Evolutionary conservation across 2,113 vertebrate species (phyloP).

Genomic region (Artemisiospiza belli): DNA sequence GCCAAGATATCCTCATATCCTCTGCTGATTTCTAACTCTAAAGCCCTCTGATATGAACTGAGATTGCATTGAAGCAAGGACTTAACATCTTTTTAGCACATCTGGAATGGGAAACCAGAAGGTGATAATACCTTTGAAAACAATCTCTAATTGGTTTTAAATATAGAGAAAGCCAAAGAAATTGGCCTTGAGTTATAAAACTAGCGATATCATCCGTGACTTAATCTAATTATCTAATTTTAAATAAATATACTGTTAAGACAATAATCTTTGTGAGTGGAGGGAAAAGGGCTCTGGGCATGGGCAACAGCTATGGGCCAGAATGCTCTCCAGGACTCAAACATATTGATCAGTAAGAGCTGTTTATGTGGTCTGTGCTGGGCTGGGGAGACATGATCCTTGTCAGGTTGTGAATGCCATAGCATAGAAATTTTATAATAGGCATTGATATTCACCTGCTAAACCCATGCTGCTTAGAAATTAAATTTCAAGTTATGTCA

Average conservation of each 20-base stretch:
- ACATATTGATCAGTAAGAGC: not conserved
- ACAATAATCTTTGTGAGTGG: fast-evolving
- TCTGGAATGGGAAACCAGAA: not conserved
- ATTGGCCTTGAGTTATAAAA: not conserved
- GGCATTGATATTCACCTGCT: not conserved
- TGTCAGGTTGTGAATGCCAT: not conserved
- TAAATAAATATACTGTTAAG: not conserved
- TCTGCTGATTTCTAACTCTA: not conserved
- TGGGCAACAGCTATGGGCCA: not conserved
- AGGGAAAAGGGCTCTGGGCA: not conserved
- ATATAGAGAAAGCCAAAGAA: not conserved
- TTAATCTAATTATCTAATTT: not conserved
- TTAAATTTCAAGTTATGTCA: not conserved
- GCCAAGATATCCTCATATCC: not conserved
- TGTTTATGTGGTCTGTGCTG: not conserved
- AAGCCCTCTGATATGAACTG: not conserved
- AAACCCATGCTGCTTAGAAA: not conserved
- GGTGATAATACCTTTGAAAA: not conserved
- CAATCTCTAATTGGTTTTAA: not conserved
- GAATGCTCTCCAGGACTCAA: not conserved
- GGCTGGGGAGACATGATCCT: not conserved
- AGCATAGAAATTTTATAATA: not conserved
- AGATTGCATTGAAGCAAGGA: not conserved
- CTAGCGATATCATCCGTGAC: not conserved
- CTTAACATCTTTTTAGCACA: not conserved